phyloP scores from a whole-genome alignment of 2,113 vertebrate species.

The Chinchilla lanigera region DNA sequence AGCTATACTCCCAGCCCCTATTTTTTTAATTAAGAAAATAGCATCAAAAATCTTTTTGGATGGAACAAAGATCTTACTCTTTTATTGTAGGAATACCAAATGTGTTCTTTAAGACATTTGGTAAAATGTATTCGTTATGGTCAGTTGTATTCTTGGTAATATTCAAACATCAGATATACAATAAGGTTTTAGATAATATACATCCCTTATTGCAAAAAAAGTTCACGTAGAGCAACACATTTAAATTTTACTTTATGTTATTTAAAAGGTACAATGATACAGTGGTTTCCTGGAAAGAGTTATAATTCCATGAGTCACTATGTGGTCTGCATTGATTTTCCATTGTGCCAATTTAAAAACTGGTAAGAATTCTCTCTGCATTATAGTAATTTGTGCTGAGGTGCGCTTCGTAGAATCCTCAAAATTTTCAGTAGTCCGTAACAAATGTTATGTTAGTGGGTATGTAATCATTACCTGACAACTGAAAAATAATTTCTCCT shows the following conservation, averaged over 20 bases:
- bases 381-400: constrained; percentile 63
- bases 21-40: not conserved
- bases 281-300: constrained; percentile 69
- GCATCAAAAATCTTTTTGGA: constrained; percentile 9
- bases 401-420: constrained; percentile 59
- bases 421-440: constrained; percentile 51
- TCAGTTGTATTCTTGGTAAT: constrained; percentile 24
- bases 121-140: not conserved
- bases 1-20: not conserved
- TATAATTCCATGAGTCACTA: constrained; percentile 54
- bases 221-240: not conserved
- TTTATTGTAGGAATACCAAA: not conserved
- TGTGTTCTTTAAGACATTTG: not conserved
- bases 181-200: constrained; percentile 30
- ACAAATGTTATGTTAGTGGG: constrained; percentile 43
- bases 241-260: constrained; percentile 63
- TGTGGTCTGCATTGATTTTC: constrained; percentile 68
- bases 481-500: constrained; percentile 54
- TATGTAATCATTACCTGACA: constrained; percentile 49
- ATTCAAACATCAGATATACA: not conserved
- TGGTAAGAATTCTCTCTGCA: not conserved
- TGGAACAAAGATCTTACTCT: not conserved
- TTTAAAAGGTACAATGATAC: constrained; percentile 17
- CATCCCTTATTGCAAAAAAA: not conserved
- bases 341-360: constrained; percentile 56